phyloP scores from a whole-genome alignment of 2,888 invertebrate genomes.

The Tyria jacobaeae region DNA sequence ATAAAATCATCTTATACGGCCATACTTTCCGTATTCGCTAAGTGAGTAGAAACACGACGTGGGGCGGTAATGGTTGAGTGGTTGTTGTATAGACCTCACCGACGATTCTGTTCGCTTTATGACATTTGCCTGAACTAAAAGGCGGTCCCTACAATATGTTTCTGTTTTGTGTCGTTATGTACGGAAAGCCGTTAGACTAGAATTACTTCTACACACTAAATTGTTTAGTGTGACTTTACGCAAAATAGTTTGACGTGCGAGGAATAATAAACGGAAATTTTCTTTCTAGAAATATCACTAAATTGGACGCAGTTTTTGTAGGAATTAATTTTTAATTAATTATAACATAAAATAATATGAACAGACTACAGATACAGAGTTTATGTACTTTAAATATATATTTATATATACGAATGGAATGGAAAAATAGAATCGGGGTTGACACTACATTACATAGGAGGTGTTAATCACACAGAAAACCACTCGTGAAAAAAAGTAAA shows the following conservation, averaged over 20 bases:
- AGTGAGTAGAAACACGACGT: neutral
- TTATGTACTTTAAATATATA: too few species aligned
- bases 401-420: too few species aligned
- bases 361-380: too few species aligned
- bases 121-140: constrained; percentile 16
- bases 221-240: constrained; percentile 10
- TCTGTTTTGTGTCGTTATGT: constrained; percentile 12
- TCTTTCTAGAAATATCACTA: neutral
- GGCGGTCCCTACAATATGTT: constrained; percentile 18
- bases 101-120: constrained; percentile 11
- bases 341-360: neutral
- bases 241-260: neutral
- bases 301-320: neutral
- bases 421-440: too few species aligned
- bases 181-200: constrained; percentile 3
- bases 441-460: too few species aligned
- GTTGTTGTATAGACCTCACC: constrained; percentile 10
- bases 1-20: neutral
- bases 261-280: neutral
- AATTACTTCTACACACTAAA: neutral
- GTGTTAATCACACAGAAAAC: too few species aligned
- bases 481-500: too few species aligned
- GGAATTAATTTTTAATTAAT: neutral
- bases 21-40: neutral
- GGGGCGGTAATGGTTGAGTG: constrained; percentile 2